Evolutionary conservation across 2,888 invertebrate species (phyloP), one percentile per base, ranked within the genome.

Genomic region (Eucera pruinosa): DNA sequence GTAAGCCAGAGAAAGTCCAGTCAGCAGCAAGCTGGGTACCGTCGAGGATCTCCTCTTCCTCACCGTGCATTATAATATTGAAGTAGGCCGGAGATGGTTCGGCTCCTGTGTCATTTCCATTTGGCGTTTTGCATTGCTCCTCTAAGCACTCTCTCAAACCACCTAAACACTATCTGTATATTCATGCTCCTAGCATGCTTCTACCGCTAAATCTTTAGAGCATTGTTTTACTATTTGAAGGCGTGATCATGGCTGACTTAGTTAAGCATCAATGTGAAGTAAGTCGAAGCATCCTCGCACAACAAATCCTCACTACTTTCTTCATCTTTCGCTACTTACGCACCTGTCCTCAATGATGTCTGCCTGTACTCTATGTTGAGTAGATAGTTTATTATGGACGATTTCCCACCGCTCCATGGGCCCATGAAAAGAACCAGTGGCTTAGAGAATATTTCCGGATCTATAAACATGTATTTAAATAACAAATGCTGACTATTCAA

Each of bases 361-460:
- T 96, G 95, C 33, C 96, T 96, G 90, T 97, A 97, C 92, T 98
- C 97, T 82, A 97, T 96, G 77, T 97, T 96, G 47, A 97, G 95
- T 81, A 98, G 94, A 93, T 98, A 98, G 93, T 98, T 98, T 80
- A 98, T 95, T 85, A 98, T 97, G 64, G 97, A 96, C 1, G 98
- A 98, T 93, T 98, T 98, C 80, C 98, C 98, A 73, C 98, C 98
- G 89, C 98, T 98, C 97, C 98, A 98, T 45, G 98, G 98, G 48
- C 98, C 98, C 96, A 98, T 97, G 89, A 98, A 97, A 5, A 98
- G 94, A 64, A 98, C 95, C 89, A 98, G 93, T 2, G 98, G 98
- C 90, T 98, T 98, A 2, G 98, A 97, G 92, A 97, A 97, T 89
- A 98, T 97, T 94, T 98, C 98, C 1, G 97, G 96, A 93, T 98